Percentiles rank a stretch among this genome's conserved stretches.
Conservation (phyloP, 2,113 vertebrate species). For the Chinchilla lanigera region DNA sequence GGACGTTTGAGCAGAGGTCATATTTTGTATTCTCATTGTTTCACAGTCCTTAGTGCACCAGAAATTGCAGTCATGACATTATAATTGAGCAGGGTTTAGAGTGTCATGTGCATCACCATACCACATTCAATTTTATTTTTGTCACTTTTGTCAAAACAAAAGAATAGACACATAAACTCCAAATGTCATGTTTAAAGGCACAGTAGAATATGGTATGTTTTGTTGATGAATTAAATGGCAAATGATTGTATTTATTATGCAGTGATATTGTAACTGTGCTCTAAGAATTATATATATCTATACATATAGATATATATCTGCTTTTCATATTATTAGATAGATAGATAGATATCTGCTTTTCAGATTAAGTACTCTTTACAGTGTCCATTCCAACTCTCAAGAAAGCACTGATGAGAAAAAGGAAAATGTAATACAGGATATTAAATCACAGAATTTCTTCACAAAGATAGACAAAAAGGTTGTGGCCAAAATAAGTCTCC, state of each 20-base stretch:
- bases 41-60: neutral
- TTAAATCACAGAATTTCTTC: neutral
- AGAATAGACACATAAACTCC: neutral
- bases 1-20: neutral
- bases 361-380: neutral
- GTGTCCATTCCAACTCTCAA: neutral
- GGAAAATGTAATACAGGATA: neutral
- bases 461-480: neutral
- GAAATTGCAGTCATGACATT: neutral
- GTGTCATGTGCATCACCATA: neutral
- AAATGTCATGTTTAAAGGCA: constrained; percentile 14
- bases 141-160: neutral
- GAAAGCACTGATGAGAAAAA: neutral
- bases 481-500: neutral
- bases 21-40: neutral
- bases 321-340: too few species aligned
- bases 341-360: too few species aligned
- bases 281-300: neutral
- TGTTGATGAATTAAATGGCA: constrained; percentile 9
- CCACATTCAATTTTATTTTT: constrained; percentile 16
- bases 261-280: neutral
- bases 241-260: neutral
- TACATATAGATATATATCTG: neutral
- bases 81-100: neutral
- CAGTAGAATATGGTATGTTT: neutral